A percentile compares a stretch with the other conserved stretches of the same genome.
These are phyloP conservation scores for Drosophila orena DNA, from an alignment of 1,140 invertebrate genomes.

Conservation along the genomic window DNA sequence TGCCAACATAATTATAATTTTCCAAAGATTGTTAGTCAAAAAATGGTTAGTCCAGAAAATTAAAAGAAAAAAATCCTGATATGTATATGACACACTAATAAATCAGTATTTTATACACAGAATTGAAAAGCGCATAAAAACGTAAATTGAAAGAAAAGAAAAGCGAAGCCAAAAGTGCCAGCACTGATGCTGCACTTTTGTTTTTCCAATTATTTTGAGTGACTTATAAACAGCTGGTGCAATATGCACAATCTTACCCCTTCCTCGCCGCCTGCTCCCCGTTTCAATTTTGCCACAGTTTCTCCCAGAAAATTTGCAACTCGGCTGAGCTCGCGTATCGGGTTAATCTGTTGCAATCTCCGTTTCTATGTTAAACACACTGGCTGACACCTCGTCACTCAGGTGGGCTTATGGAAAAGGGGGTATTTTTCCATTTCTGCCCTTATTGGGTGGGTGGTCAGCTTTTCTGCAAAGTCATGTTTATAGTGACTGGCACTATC, in stretches of 20 bases:
- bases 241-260: slow-evolving; percentile 31
- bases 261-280: background rate
- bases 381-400: background rate
- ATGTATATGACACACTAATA: too few relatives aligned
- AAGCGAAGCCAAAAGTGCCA: background rate
- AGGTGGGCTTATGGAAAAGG: background rate
- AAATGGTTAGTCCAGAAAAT: too few relatives aligned
- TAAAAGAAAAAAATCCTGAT: too few relatives aligned
- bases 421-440: background rate
- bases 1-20: too few relatives aligned
- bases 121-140: too few relatives aligned
- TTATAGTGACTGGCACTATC: slow-evolving; percentile 9
- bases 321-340: slow-evolving; percentile 14
- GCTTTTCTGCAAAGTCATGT: slow-evolving; percentile 8
- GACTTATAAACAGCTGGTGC: slow-evolving; percentile 39
- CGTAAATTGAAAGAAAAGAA: too few relatives aligned
- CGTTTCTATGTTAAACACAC: slow-evolving; percentile 14
- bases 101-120: too few relatives aligned
- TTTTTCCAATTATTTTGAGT: slow-evolving; percentile 27
- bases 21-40: too few relatives aligned
- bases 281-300: slow-evolving; percentile 17
- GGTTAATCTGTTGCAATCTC: slow-evolving; percentile 38
- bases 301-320: slow-evolving; percentile 37
- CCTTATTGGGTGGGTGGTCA: background rate
- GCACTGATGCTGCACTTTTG: background rate